phyloP scores from a whole-genome alignment of 2,797 vertebrate species.

The Gymnoscopelus microlampas region DNA sequence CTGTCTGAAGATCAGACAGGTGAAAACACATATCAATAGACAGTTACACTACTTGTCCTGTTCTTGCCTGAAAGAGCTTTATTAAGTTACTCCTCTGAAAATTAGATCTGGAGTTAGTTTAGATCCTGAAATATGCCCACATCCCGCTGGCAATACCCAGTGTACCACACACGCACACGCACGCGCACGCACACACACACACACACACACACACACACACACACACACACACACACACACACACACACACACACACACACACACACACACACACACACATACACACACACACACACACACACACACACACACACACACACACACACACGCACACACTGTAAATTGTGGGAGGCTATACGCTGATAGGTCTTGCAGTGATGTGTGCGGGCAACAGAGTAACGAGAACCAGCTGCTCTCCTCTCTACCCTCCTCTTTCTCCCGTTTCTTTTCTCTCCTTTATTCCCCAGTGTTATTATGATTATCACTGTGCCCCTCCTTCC shows the following conservation, averaged over 20 bases:
- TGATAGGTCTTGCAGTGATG: conserved; percentile 62
- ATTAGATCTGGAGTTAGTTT: conserved; percentile 74
- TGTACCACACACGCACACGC: conserved; percentile 25
- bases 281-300: background rate
- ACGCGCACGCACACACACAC: conserved; percentile 21
- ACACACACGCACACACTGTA: conserved; percentile 17
- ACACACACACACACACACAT: conserved; percentile 9
- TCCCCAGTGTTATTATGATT: conserved; percentile 53
- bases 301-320: background rate
- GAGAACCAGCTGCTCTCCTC: conserved; percentile 66
- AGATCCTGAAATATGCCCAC: conserved; percentile 73
- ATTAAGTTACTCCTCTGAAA: conserved; percentile 73
- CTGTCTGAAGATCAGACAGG: conserved; percentile 34
- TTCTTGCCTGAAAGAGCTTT: conserved; percentile 60
- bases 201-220: background rate
- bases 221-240: conserved; percentile 3
- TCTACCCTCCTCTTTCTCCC: conserved; percentile 37
- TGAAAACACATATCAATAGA: background rate
- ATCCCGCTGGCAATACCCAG: conserved; percentile 54
- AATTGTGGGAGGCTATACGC: conserved; percentile 37
- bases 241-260: background rate
- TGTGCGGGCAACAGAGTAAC: conserved; percentile 58
- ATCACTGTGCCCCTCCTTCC: conserved; percentile 38
- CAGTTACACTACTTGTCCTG: conserved; percentile 44
- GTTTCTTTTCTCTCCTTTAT: conserved; percentile 38